These are phyloP conservation scores for Eonycteris spelaea DNA, from an alignment of 2,113 vertebrate genomes.

Conservation along the genomic window DNA sequence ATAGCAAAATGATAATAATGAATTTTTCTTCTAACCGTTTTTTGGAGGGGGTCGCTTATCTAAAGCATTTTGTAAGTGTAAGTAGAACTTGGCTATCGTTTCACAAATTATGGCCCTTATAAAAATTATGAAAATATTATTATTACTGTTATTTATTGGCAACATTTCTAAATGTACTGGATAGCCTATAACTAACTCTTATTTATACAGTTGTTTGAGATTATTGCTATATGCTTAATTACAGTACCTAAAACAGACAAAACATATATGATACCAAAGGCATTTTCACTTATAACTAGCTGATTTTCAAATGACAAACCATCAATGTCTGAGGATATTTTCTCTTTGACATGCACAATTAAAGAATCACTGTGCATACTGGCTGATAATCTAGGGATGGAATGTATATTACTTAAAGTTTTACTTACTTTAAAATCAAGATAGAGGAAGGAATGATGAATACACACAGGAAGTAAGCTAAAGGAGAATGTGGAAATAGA, in stretches of 20 bases:
- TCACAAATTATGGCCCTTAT: constrained; percentile 20
- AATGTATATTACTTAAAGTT: background rate
- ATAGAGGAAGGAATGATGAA: background rate
- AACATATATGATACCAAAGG: background rate
- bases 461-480: rapidly evolving
- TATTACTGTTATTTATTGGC: constrained; percentile 39
- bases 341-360: background rate
- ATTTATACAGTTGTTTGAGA: constrained; percentile 47
- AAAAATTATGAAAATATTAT: constrained; percentile 35
- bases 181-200: constrained; percentile 56
- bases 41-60: background rate
- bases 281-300: background rate
- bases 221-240: constrained; percentile 35
- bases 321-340: background rate
- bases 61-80: constrained; percentile 3
- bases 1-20: background rate
- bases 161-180: constrained; percentile 30
- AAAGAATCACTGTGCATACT: background rate
- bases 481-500: background rate
- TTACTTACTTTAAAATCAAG: background rate
- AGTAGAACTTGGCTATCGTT: background rate
- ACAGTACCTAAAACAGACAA: background rate
- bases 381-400: background rate
- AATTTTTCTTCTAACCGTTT: background rate
- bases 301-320: background rate